Evolutionary conservation across 2,113 vertebrate species (phyloP), one percentile per base, ranked within the genome.

Genomic region (Rallus limicola): DNA sequence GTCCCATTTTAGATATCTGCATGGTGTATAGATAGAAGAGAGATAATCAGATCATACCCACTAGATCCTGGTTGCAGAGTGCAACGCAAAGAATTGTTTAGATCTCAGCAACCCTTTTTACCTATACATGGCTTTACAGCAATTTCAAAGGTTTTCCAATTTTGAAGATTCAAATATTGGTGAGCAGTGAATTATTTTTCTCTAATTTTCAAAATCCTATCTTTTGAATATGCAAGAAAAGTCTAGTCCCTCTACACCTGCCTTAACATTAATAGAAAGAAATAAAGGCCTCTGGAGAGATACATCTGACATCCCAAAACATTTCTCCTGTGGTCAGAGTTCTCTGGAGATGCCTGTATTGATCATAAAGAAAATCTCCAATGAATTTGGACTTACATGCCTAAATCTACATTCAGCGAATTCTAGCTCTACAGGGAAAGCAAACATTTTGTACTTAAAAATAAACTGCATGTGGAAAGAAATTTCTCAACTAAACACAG

Each of bases 301-400:
- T 16, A 13, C 3, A 44, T n/a, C 6, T 63, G 56, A 16, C 7
- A 63, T 6, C 14, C 65, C 68, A 24, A 48, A 80, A 80, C 33
- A 25, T 15, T 16, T 79, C 7, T 67, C 31, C 62, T n/a, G 11
- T 10, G 13, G 29, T 36, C 33, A 71, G 15, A 90, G 7, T 59
- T 17, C 21, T 82, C 44, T 53, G 44, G 21, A 77, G 40, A 79
- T 52, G 14, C 11, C 16, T 25, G 4, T 31, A 90, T 5, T 31
- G 11, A 70, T 24, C 23, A 67, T n/a, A 71, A 89, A 67, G 33
- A 80, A 42, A 59, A 86, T 21, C 20, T 26, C 26, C 33, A 69
- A 53, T 6, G 3, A 52, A 82, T n/a, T 52, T 1, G 3, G 20
- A 78, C 9, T 44, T 31, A 0, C 1, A 33, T 28, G 16, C 21